Conservation (phyloP, 2,113 vertebrate genomes). For the Anguilla japonica region DNA sequence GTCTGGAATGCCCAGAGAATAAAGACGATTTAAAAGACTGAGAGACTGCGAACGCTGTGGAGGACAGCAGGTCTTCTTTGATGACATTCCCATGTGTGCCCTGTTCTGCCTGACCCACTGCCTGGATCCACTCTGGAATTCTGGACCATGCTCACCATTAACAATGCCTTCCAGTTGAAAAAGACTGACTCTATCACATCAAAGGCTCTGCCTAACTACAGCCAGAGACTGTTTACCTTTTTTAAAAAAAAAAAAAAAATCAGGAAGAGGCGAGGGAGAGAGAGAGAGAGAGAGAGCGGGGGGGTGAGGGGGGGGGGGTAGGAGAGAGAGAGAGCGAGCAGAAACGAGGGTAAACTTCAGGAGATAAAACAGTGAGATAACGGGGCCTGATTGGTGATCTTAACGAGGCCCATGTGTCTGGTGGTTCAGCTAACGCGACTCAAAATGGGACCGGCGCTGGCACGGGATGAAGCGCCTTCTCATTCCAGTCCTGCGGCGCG, state of each 20-base stretch:
- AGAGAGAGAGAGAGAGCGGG: conserved; percentile 33
- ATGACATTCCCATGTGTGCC: background rate
- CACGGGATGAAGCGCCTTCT: conserved; percentile 60
- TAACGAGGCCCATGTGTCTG: conserved; percentile 60
- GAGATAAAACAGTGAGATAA: conserved; percentile 46
- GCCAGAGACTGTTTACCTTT: conserved; percentile 26
- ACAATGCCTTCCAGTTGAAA: background rate
- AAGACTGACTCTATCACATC: conserved; percentile 23
- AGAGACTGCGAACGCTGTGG: background rate
- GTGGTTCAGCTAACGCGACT: conserved; percentile 55
- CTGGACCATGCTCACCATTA: background rate
- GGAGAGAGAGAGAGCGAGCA: conserved; percentile 5
- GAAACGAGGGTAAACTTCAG: conserved; percentile 41
- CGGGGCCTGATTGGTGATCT: conserved; percentile 37
- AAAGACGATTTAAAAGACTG: background rate
- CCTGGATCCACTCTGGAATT: background rate
- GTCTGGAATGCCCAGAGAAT: background rate
- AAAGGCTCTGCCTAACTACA: conserved; percentile 37
- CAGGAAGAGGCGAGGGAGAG: background rate
- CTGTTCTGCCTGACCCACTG: background rate
- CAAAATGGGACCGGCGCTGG: conserved; percentile 62
- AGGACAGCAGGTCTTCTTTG: background rate
- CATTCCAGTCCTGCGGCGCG: background rate
- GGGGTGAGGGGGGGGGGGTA: conserved; percentile 15
- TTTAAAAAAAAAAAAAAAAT: conserved; percentile 11